Percentiles rank a stretch among this genome's conserved stretches.
Evolutionary conservation across 2,797 vertebrate genomes (phyloP).

Genomic region (Heteromormyrus szaboi): DNA sequence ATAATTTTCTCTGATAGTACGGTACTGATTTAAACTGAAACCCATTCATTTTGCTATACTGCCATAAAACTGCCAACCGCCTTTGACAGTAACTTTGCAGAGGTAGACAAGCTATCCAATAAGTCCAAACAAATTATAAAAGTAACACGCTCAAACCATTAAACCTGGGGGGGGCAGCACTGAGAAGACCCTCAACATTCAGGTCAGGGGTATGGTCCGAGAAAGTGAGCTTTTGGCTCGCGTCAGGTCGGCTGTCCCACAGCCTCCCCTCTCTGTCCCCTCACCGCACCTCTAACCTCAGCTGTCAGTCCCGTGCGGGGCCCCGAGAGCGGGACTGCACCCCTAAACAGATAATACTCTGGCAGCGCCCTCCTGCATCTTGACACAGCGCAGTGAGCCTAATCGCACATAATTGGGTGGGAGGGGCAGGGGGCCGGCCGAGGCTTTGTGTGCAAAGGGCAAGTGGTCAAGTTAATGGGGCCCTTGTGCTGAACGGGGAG

Average conservation of each 20-base stretch:
- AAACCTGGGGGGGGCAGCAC: neutral
- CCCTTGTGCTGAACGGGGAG: slow-evolving; percentile 88
- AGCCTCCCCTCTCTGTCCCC: neutral
- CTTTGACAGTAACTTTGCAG: neutral
- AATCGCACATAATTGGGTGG: slow-evolving; percentile 99
- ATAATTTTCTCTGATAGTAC: neutral
- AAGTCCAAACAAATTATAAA: neutral
- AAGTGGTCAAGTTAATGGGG: slow-evolving; percentile 99
- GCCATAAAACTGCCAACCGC: neutral
- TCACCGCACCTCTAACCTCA: neutral
- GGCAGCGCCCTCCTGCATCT: slow-evolving; percentile 88
- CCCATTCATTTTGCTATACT: neutral
- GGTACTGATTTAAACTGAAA: neutral
- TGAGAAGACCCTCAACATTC: neutral
- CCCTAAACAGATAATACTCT: slow-evolving; percentile 82
- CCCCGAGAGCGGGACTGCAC: slow-evolving; percentile 69
- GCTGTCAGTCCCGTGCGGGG: slow-evolving; percentile 44
- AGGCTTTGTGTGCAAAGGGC: slow-evolving; percentile 98
- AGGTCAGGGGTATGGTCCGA: neutral
- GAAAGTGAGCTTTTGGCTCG: neutral
- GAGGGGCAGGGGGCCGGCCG: slow-evolving; percentile 93
- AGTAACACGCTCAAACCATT: neutral
- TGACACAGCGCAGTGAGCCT: slow-evolving; percentile 99
- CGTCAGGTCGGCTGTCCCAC: neutral
- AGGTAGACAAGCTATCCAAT: neutral